Base-by-base conservation (phyloP, 2,797 vertebrate species). In the Hydrocynus forskahlii region DNA sequence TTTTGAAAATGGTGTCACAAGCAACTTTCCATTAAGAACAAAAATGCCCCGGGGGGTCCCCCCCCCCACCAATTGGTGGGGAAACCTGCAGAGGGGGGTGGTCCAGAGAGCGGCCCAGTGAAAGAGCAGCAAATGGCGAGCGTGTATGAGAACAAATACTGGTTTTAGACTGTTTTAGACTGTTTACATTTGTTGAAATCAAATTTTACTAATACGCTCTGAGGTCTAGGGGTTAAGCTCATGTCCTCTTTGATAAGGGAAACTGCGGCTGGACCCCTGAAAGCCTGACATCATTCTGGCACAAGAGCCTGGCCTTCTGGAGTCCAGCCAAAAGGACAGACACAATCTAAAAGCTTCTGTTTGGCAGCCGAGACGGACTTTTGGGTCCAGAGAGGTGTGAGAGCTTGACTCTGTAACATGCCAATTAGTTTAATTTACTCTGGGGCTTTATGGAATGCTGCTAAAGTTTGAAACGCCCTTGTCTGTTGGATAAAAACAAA, bases 281-380 rank as follows among this genome's bases (percentile, higher is more conserved):
- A 62, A 35, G 75, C 67, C 59, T 84, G 83, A 86, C 48, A 74
- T 85, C 76, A 81, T 79, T 43, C 72, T 73, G 78, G 68, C 66
- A 68, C 70, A 19, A 17, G 6, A 17, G 29, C n/a, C 74, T n/a
- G 17, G 29, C n/a, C 50, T 67, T 79, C 81, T 84, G 78, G 85
- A 81, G 75, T 29, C 81, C 75, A 23, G 78, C 81, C 78, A 60
- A 78, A 66, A 71, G 54, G 17, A 83, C 83, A 84, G 85, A 81
- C 76, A 43, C 43, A 29, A 62, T 79, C 78, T 78, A 78, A 81
- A 85, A 83, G 71, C 84, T 84, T 75, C 75, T 48, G 62, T 74
- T 81, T 76, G 81, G 75, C 82, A 76, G 35, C 16, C n/a, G 63
- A 57, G 48, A 19, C 1, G 38, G 19, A 45, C n/a, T 29, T n/a